Evolutionary conservation across 2,888 invertebrate genomes (phyloP).

Genomic region (Troides helena): DNA sequence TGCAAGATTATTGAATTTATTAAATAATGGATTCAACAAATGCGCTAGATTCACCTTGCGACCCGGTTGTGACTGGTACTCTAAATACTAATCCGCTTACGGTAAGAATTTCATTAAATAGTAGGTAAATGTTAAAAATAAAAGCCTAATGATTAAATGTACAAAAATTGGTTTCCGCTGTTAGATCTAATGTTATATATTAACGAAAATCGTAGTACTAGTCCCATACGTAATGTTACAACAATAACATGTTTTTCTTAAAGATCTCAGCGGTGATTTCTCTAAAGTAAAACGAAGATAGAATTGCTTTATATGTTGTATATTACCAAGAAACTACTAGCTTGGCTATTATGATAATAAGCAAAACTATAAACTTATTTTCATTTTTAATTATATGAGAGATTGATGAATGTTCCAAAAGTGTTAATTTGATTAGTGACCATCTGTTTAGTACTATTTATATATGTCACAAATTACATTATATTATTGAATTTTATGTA

Average conservation of each 20-base stretch:
- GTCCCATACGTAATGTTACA: neutral
- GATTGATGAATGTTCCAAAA: neutral
- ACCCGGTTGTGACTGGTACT: conserved; percentile 6
- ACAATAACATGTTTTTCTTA: neutral
- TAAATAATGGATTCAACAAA: conserved; percentile 15
- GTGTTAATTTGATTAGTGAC: neutral
- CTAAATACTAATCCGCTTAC: conserved; percentile 18
- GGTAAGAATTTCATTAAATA: conserved; percentile 26
- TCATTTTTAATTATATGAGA: too few species aligned
- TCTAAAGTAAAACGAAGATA: neutral
- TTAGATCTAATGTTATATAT: neutral
- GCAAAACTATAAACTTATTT: too few species aligned
- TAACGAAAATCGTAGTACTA: neutral
- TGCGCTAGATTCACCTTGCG: conserved; percentile 8
- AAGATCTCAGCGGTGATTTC: neutral
- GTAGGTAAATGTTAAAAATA: neutral
- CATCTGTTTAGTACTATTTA: neutral
- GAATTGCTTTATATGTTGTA: neutral
- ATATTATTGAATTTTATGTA: neutral
- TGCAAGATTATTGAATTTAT: neutral
- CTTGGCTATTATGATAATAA: too few species aligned
- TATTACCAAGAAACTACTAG: neutral
- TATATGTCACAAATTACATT: neutral
- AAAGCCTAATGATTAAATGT: neutral
- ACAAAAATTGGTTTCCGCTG: neutral